Conservation (phyloP, 2,113 vertebrate species). For the Bufo bufo region DNA sequence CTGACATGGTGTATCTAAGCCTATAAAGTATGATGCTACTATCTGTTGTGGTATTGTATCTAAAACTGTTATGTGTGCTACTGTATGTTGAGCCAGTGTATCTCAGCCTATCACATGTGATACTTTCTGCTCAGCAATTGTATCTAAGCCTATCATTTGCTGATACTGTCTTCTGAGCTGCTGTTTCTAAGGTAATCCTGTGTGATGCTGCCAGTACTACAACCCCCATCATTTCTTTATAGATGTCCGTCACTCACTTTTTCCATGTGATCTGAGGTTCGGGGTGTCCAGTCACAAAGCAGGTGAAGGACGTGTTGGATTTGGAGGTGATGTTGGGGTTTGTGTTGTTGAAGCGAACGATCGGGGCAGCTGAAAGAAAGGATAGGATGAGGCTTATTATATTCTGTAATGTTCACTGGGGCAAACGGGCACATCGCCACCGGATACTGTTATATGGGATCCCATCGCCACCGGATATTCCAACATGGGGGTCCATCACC, state of each 20-base stretch:
- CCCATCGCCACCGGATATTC: too few relatives aligned
- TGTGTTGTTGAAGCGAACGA: background rate
- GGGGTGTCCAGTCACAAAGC: conserved; percentile 32
- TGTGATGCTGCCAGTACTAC: background rate
- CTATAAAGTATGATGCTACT: background rate
- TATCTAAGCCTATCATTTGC: background rate
- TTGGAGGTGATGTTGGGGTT: background rate
- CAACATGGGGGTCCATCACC: too few relatives aligned
- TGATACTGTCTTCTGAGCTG: background rate
- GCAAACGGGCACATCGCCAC: too few relatives aligned
- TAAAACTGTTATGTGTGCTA: background rate
- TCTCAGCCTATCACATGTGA: background rate
- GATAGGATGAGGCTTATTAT: background rate
- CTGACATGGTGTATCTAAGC: background rate
- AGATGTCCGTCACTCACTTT: conserved; percentile 5
- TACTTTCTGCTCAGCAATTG: background rate
- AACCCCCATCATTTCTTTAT: background rate
- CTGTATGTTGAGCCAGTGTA: background rate
- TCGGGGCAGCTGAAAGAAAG: conserved; percentile 10
- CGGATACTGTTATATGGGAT: too few relatives aligned
- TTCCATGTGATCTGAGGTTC: conserved; percentile 22
- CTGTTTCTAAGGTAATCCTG: background rate
- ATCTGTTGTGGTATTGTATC: background rate
- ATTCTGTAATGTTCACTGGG: too few relatives aligned
- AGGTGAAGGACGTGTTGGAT: conserved; percentile 37